Evolutionary conservation across 2,797 vertebrate species (phyloP).

Genomic region (Microcaecilia unicolor): DNA sequence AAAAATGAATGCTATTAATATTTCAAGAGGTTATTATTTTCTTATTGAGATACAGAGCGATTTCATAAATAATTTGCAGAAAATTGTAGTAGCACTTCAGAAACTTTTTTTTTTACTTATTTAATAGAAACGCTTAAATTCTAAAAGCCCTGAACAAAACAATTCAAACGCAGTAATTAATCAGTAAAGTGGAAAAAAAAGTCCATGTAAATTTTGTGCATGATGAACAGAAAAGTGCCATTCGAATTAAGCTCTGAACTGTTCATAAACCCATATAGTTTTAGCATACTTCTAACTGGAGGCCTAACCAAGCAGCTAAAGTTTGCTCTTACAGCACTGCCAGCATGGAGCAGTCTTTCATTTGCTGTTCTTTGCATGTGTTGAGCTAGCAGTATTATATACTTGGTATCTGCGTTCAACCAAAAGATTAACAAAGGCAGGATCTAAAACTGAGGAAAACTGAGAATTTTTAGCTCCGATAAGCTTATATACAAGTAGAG

Average conservation of each 20-base stretch:
- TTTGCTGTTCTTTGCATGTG: slow-evolving; percentile 37
- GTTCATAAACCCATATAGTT: slow-evolving; percentile 61
- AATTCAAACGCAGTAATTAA: slow-evolving; percentile 39
- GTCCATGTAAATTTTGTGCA: slow-evolving; percentile 17
- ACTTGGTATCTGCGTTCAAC: slow-evolving; percentile 5
- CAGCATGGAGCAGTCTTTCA: slow-evolving; percentile 31
- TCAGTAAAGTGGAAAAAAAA: slow-evolving; percentile 32
- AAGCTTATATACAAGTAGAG: no score
- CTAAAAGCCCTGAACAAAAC: slow-evolving; percentile 28
- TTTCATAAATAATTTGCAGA: slow-evolving; percentile 58
- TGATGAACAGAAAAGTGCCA: slow-evolving; percentile 33
- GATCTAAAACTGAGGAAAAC: no score
- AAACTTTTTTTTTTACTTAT: no score
- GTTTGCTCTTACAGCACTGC: slow-evolving; percentile 57
- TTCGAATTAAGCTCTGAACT: slow-evolving; percentile 24
- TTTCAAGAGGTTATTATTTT: slow-evolving; percentile 62
- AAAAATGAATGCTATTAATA: slow-evolving; percentile 56
- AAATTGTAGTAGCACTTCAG: slow-evolving; percentile 51
- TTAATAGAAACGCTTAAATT: slow-evolving; percentile 30
- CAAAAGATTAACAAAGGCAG: no score
- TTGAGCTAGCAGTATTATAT: slow-evolving; percentile 12
- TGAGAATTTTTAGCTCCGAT: no score
- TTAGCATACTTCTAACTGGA: slow-evolving; percentile 54
- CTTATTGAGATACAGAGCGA: slow-evolving; percentile 51
- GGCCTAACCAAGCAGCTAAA: slow-evolving; percentile 56